Percentiles rank a stretch among this genome's conserved stretches.
These are phyloP conservation scores for Threskiornis aethiopicus DNA, from an alignment of 2,797 vertebrate species.

Conservation along the genomic window DNA sequence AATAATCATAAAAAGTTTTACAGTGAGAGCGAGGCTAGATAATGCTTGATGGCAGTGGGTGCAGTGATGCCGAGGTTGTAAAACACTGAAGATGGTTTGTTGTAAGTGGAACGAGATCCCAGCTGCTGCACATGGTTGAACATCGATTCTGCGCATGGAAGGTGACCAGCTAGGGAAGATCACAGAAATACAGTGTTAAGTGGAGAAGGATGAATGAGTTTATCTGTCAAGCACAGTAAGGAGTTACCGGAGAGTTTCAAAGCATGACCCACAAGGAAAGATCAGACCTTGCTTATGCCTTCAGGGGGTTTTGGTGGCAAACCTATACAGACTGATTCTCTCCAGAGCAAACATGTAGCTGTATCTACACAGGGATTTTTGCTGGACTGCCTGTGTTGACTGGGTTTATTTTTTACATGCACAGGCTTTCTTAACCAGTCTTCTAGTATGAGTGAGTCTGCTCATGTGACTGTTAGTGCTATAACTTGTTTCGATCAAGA, in stretches of 20 bases:
- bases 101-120: not conserved
- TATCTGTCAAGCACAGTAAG: not conserved
- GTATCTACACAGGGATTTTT: not conserved
- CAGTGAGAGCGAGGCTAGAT: not conserved
- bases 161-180: not conserved
- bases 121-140: not conserved
- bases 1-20: not conserved
- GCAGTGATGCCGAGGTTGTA: not conserved
- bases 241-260: not conserved
- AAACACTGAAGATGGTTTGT: not conserved
- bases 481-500: not conserved
- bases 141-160: rapidly evolving
- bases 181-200: not conserved
- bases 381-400: not conserved
- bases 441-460: not conserved
- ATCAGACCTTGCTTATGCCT: not conserved
- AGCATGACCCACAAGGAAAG: not conserved
- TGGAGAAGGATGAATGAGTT: not conserved
- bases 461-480: not conserved
- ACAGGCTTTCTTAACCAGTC: not conserved
- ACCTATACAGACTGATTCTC: not conserved
- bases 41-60: not conserved
- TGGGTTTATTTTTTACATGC: not conserved
- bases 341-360: not conserved
- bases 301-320: not conserved